Evolutionary conservation across 1,140 invertebrate genomes (phyloP).

Genomic region (Drosophila dunni): DNA sequence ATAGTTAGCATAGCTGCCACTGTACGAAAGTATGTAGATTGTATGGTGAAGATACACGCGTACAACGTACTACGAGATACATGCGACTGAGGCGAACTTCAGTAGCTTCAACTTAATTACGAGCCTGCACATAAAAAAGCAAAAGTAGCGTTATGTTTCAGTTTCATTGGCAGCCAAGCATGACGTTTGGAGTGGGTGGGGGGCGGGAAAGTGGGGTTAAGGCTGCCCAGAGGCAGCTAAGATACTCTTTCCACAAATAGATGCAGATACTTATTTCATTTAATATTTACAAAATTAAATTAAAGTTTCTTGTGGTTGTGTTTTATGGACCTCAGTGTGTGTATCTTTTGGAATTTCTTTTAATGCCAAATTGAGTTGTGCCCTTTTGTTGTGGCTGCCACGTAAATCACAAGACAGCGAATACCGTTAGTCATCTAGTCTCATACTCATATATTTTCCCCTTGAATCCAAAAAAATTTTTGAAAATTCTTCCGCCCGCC

Average conservation of each 20-base stretch:
- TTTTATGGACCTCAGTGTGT: conserved; percentile 11
- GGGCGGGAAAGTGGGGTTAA: background rate
- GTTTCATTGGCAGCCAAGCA: conserved; percentile 70
- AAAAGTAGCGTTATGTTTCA: conserved; percentile 78
- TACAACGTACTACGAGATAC: conserved; percentile 1
- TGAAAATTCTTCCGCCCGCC: conserved; percentile 2
- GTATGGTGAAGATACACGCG: conserved; percentile 20
- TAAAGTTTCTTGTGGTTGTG: conserved; percentile 51
- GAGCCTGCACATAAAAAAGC: conserved; percentile 59
- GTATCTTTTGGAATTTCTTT: conserved; percentile 19
- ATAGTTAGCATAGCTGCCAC: conserved; percentile 46
- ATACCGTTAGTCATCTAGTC: conserved; percentile 58
- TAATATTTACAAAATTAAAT: conserved; percentile 53
- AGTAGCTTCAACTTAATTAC: conserved; percentile 65
- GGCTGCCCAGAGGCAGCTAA: conserved; percentile 15
- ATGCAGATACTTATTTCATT: conserved; percentile 9
- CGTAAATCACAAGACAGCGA: conserved; percentile 63
- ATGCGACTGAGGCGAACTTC: conserved; percentile 3
- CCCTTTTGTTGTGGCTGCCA: conserved; percentile 35
- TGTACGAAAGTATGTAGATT: conserved; percentile 16
- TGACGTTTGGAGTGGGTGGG: conserved; percentile 10
- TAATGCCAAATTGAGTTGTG: conserved; percentile 45
- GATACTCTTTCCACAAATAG: background rate
- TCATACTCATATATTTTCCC: background rate
- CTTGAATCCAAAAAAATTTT: background rate